Percentiles rank a stretch among this genome's conserved stretches.
These are phyloP conservation scores for Myotis vivesi DNA, from an alignment of 2,797 vertebrate species.

Conservation along the genomic window DNA sequence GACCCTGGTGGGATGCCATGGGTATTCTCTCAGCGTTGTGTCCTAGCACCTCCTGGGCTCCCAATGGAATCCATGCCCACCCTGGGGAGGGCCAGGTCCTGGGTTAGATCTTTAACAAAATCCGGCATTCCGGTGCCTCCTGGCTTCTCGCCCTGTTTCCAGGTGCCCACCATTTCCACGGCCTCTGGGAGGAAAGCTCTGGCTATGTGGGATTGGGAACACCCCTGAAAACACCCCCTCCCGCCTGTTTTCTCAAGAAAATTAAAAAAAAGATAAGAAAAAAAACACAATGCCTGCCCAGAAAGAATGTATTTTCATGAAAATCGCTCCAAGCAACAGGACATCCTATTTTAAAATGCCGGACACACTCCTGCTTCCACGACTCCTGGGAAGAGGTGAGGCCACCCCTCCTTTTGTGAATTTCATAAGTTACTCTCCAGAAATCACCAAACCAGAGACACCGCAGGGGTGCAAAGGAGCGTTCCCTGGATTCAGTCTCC, in stretches of 20 bases:
- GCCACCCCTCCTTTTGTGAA: background rate
- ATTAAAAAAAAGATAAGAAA: too few species aligned
- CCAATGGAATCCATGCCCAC: background rate
- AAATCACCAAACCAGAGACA: constrained; percentile 2
- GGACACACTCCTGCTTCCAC: too few species aligned
- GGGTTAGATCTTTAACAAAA: background rate
- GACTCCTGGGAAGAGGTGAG: background rate
- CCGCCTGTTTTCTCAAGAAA: background rate
- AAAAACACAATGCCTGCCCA: background rate
- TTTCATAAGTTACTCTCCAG: background rate
- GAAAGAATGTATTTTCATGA: background rate
- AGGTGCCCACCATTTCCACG: background rate
- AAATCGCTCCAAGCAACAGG: background rate
- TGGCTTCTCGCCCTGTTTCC: background rate
- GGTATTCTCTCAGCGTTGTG: background rate
- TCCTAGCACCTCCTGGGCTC: background rate
- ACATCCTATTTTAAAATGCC: constrained; percentile 33
- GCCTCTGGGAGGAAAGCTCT: background rate
- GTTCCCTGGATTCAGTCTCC: background rate
- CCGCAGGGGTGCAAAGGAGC: background rate
- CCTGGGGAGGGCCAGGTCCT: background rate
- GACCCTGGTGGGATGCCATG: too few species aligned
- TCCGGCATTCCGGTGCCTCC: background rate
- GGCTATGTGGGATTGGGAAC: background rate
- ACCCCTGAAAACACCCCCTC: background rate